A percentile compares a stretch with the other conserved stretches of the same genome.
Conservation (phyloP, 2,888 invertebrate genomes). For the Lomographa bimaculata region DNA sequence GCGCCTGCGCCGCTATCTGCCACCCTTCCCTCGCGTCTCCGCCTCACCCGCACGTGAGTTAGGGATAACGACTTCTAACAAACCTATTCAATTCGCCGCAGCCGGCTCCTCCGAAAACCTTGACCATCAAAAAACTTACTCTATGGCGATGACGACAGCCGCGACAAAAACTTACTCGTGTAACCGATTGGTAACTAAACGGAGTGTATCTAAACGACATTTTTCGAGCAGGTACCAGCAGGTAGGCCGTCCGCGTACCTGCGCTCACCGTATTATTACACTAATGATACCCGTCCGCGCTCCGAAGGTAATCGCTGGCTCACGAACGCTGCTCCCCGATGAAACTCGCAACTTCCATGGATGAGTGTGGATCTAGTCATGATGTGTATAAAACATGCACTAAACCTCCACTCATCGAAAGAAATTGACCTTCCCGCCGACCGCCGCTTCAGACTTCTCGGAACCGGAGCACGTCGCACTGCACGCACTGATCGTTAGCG, state of each 20-base stretch:
- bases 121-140: constrained; percentile 48
- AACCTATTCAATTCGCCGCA: constrained; percentile 25
- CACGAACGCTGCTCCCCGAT: constrained; percentile 49
- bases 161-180: constrained; percentile 67
- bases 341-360: constrained; percentile 86
- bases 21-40: constrained; percentile 50
- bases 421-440: constrained; percentile 76
- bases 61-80: constrained; percentile 38
- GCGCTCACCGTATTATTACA: constrained; percentile 73
- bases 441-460: constrained; percentile 45
- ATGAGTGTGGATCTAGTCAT: constrained; percentile 93
- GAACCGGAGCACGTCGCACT: constrained; percentile 65
- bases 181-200: constrained; percentile 51
- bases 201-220: constrained; percentile 68
- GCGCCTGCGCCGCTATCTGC: constrained; percentile 71
- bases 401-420: constrained; percentile 90
- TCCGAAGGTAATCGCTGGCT: constrained; percentile 54
- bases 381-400: constrained; percentile 86
- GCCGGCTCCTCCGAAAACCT: constrained; percentile 32
- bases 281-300: constrained; percentile 58
- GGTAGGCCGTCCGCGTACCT: constrained; percentile 70
- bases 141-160: constrained; percentile 49
- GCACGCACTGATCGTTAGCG: constrained; percentile 75
- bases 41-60: constrained; percentile 49
- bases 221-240: constrained; percentile 54